A percentile compares a stretch with the other conserved stretches of the same genome.
Conservation (phyloP, 2,113 vertebrate genomes). For the Taurulus bubalis region DNA sequence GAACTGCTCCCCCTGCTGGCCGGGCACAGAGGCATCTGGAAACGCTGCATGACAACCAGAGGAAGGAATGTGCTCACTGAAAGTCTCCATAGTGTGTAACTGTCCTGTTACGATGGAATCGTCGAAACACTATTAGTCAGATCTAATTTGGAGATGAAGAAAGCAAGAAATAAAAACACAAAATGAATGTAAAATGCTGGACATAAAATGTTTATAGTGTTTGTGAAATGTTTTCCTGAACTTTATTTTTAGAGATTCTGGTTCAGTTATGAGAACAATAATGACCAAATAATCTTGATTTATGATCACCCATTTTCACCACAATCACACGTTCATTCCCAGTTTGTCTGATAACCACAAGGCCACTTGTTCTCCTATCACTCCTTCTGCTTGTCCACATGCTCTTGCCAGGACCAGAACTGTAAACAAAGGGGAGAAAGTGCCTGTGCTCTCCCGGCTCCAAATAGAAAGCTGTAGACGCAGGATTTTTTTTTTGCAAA, state of each 20-base stretch:
- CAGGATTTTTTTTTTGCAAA: conserved; percentile 42
- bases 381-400: conserved; percentile 38
- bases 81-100: background rate
- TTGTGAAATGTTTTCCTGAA: background rate
- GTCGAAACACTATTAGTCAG: background rate
- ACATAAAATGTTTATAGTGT: background rate
- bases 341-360: conserved; percentile 32
- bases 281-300: background rate
- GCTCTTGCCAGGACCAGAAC: conserved; percentile 16
- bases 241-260: background rate
- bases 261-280: background rate
- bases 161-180: background rate
- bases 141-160: background rate
- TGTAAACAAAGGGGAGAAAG: conserved; percentile 56
- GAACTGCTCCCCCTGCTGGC: conserved; percentile 82
- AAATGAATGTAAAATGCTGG: background rate
- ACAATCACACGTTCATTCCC: conserved; percentile 12
- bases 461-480: conserved; percentile 67
- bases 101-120: background rate
- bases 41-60: conserved; percentile 4
- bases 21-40: conserved; percentile 44
- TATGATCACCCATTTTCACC: conserved; percentile 4
- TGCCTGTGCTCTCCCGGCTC: conserved; percentile 47
- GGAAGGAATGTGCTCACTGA: background rate
- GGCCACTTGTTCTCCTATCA: conserved; percentile 21